phyloP scores from a whole-genome alignment of 2,113 vertebrate species.

The Phoxinus phoxinus region DNA sequence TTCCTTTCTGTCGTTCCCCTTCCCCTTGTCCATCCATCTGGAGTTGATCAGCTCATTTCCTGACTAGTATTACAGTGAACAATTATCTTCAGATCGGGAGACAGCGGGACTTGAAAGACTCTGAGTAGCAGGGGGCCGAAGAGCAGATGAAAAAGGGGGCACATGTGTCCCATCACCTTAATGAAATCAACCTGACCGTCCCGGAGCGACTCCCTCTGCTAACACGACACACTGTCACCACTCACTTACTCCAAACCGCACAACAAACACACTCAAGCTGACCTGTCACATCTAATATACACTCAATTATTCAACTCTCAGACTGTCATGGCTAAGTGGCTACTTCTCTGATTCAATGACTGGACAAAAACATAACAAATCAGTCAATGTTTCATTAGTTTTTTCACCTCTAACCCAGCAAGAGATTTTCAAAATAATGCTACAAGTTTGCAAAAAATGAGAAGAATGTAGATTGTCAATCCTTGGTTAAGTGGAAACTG shows the following conservation, averaged over 20 bases:
- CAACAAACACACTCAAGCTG: conserved; percentile 5
- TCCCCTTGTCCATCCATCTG: conserved; percentile 81
- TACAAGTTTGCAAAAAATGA: background rate
- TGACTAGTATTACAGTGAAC: conserved; percentile 87
- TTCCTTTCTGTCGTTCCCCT: conserved; percentile 36
- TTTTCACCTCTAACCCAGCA: background rate
- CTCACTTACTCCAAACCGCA: conserved; percentile 31
- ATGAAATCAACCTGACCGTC: conserved; percentile 82
- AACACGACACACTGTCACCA: conserved; percentile 61
- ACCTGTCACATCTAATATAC: conserved; percentile 36
- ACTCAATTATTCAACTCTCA: conserved; percentile 3
- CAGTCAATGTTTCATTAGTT: background rate
- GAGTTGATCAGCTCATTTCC: conserved; percentile 91
- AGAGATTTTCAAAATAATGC: background rate
- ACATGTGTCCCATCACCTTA: conserved; percentile 81
- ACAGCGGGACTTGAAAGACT: conserved; percentile 85
- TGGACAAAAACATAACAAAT: background rate
- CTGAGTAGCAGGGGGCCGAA: conserved; percentile 75
- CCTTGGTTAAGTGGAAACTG: conserved; percentile 10
- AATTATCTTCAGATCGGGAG: conserved; percentile 91
- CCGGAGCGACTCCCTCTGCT: conserved; percentile 43
- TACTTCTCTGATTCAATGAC: background rate
- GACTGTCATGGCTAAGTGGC: conserved; percentile 19
- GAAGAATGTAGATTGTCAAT: background rate
- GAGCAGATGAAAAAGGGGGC: conserved; percentile 81